These are phyloP conservation scores for Maccullochella peelii DNA, from an alignment of 2,113 vertebrate genomes.

Conservation along the genomic window DNA sequence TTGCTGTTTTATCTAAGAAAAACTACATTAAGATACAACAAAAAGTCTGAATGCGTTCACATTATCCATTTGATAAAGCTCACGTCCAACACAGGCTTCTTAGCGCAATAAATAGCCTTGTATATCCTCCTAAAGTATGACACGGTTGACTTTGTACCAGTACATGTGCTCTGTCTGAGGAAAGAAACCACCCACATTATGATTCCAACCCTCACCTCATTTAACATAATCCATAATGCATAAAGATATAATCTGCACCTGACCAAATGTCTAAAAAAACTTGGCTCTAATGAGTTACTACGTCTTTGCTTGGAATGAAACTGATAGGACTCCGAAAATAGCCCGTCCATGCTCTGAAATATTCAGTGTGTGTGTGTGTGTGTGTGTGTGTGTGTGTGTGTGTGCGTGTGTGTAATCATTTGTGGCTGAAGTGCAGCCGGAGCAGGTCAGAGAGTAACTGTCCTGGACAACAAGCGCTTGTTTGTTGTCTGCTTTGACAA, in stretches of 20 bases:
- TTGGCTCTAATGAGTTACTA: constrained; percentile 62
- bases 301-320: constrained; percentile 71
- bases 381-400: constrained; percentile 41
- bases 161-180: constrained; percentile 9
- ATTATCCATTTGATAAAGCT: neutral
- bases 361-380: constrained; percentile 68
- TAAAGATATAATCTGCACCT: constrained; percentile 67
- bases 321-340: constrained; percentile 80
- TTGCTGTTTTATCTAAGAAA: constrained; percentile 6
- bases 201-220: constrained; percentile 60
- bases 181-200: constrained; percentile 43
- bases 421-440: constrained; percentile 48
- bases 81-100: neutral
- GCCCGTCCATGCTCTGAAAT: constrained; percentile 74
- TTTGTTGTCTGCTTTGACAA: constrained; percentile 65
- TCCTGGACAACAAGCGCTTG: constrained; percentile 59
- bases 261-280: constrained; percentile 49
- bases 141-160: constrained; percentile 16
- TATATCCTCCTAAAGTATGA: neutral
- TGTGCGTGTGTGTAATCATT: constrained; percentile 36
- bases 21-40: neutral
- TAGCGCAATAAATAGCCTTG: neutral
- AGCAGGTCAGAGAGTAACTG: constrained; percentile 51
- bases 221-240: constrained; percentile 75
- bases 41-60: neutral